Base-by-base conservation (phyloP, 2,113 vertebrate species). In the Periophthalmodon schlosseri region DNA sequence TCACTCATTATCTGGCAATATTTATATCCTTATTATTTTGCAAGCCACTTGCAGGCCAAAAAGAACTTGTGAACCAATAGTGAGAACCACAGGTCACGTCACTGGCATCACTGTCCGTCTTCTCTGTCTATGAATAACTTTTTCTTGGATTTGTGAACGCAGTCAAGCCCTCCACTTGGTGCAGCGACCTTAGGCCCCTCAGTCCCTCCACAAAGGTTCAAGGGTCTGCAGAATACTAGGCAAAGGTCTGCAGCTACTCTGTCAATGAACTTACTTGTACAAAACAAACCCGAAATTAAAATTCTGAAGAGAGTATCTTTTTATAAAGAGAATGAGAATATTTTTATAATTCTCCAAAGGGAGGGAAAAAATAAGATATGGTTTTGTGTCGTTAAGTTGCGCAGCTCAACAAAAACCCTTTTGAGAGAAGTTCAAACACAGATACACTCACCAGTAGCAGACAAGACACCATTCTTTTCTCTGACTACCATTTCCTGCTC, bases 101-200 rank as follows among this genome's bases (percentile, higher is more conserved):
- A 67, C 34, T 39, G 58, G 54, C 0, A 11, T 65, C 65, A 33
- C 34, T 0, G 1, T 79, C 68, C 44, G 18, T 16, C 52, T 73
- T 49, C 39, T 73, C 60, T 68, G 79, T 65, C 58, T 72, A 76
- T 69, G 46, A 82, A 33, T 39, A 68, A 47, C 75, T 71, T 78
- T 83, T 86, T 79, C 69, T 73, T 66, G 61, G 67, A 63, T 80
- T 33, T 72, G 68, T 87, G 85, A 87, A 78, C 83, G 78, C n/a
- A 23, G 20, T 57, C 68, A 54, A 77, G 79, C 74, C 75, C 85
- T 84, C 72, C 82, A 83, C 69, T 60, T 84, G 73, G 69, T 84
- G 46, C 33, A 52, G 75, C 73, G 84, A 79, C 80, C 74, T 73
- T n/a, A 77, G 75, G 77, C 82, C 89, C 78, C 82, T 69, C 52